Evolutionary conservation across 1,140 invertebrate species (phyloP).

Genomic region (Drosophila littoralis): DNA sequence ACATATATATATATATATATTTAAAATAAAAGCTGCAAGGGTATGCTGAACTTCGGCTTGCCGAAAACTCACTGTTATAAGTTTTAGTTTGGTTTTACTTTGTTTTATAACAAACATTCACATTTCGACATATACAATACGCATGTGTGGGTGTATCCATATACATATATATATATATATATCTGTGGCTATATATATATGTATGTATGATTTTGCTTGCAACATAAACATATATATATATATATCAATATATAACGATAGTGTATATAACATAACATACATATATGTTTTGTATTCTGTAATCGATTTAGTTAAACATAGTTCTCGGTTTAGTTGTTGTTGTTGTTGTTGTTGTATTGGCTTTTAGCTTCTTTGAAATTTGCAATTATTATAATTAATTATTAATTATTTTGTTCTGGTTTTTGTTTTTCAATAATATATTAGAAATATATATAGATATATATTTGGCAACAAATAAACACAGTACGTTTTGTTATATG

Average conservation of each 20-base stretch:
- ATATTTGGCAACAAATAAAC: constrained; percentile 83
- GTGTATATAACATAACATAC: constrained; percentile 50
- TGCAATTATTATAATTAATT: constrained; percentile 34
- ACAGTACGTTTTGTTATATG: constrained; percentile 82
- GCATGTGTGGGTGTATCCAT: constrained; percentile 13
- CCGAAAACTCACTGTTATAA: constrained; percentile 17
- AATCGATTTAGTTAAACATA: constrained; percentile 36
- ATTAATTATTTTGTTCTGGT: constrained; percentile 31
- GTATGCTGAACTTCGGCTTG: constrained; percentile 22
- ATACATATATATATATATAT: constrained; percentile 1
- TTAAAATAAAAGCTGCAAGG: constrained; percentile 15
- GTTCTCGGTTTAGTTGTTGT: constrained; percentile 46
- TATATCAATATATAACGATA: constrained; percentile 41
- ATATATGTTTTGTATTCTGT: constrained; percentile 28
- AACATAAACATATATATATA: constrained; percentile 24
- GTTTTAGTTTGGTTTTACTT: constrained; percentile 40
- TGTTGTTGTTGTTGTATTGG: constrained; percentile 51
- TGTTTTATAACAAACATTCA: constrained; percentile 60
- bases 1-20: constrained; percentile 1
- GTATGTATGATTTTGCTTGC: constrained; percentile 28
- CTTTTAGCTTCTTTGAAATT: constrained; percentile 46
- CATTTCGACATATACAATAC: constrained; percentile 39
- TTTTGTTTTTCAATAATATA: constrained; percentile 60
- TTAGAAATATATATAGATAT: constrained; percentile 81
- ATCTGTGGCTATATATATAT: constrained; percentile 13